A percentile compares a stretch with the other conserved stretches of the same genome.
Conservation (phyloP, 2,113 vertebrate species). For the Elanus axillaris region DNA sequence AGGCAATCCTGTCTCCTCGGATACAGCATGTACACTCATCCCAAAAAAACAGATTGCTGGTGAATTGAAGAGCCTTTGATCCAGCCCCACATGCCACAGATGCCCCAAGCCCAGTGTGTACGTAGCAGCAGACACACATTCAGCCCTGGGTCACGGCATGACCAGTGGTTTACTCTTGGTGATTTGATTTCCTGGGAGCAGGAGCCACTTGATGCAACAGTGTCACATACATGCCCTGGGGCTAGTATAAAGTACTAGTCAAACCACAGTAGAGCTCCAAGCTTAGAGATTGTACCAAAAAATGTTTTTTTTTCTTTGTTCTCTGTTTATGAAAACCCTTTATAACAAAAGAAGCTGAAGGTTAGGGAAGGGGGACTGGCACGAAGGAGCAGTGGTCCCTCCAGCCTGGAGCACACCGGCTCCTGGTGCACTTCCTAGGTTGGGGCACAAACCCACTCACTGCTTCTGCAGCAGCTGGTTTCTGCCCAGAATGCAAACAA, state of each 20-base stretch:
- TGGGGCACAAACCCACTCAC: not conserved
- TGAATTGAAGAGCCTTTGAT: not conserved
- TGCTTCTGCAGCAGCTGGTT: not conserved
- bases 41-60: not conserved
- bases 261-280: not conserved
- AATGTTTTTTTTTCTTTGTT: not conserved
- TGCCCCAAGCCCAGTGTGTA: rapidly evolving
- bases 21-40: not conserved
- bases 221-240: not conserved
- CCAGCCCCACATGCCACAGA: not conserved
- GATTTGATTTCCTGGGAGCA: not conserved
- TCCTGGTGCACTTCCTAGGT: not conserved
- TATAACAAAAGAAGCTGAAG: not conserved
- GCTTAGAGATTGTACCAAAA: not conserved
- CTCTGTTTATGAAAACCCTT: not conserved
- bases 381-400: not conserved
- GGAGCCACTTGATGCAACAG: not conserved
- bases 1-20: not conserved
- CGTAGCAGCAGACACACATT: rapidly evolving
- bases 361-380: not conserved
- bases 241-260: not conserved
- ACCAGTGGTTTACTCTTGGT: rapidly evolving
- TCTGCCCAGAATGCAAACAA: not conserved
- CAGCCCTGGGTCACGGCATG: rapidly evolving
- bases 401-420: not conserved